phyloP scores from a whole-genome alignment of 2,113 vertebrate species.

The Hyaena hyaena region DNA sequence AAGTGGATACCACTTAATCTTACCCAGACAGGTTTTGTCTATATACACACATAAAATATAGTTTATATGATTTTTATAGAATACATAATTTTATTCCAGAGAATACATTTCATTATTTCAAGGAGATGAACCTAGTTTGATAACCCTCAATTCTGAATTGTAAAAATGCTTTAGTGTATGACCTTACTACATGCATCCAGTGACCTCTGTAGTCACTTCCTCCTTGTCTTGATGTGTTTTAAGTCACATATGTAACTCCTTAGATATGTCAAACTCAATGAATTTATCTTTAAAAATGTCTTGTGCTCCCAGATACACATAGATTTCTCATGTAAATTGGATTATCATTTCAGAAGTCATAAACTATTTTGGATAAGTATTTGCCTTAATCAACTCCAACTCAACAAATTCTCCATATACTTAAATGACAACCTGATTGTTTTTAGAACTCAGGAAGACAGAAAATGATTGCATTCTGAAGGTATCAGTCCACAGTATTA shows the following conservation, averaged over 20 bases:
- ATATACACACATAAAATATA: not conserved
- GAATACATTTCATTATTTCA: not conserved
- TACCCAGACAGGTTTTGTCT: not conserved
- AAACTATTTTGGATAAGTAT: not conserved
- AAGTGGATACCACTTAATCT: not conserved
- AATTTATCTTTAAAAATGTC: not conserved
- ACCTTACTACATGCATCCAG: not conserved
- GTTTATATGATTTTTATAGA: not conserved
- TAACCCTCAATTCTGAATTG: not conserved
- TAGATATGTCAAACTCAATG: not conserved
- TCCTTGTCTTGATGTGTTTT: not conserved
- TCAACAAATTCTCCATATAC: not conserved
- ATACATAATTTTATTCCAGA: not conserved
- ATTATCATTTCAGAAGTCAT: not conserved
- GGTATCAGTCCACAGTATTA: constrained; percentile 50
- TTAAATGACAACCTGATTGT: constrained; percentile 24
- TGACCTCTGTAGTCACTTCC: not conserved
- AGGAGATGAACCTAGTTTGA: not conserved
- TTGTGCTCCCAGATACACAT: not conserved
- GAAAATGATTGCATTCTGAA: not conserved
- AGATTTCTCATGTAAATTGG: not conserved
- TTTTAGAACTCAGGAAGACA: constrained; percentile 22
- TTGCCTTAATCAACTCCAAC: not conserved
- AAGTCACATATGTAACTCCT: not conserved
- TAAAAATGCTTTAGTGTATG: not conserved